Base-by-base conservation (phyloP, 2,797 vertebrate species). In the Cetoscarus ocellatus region DNA sequence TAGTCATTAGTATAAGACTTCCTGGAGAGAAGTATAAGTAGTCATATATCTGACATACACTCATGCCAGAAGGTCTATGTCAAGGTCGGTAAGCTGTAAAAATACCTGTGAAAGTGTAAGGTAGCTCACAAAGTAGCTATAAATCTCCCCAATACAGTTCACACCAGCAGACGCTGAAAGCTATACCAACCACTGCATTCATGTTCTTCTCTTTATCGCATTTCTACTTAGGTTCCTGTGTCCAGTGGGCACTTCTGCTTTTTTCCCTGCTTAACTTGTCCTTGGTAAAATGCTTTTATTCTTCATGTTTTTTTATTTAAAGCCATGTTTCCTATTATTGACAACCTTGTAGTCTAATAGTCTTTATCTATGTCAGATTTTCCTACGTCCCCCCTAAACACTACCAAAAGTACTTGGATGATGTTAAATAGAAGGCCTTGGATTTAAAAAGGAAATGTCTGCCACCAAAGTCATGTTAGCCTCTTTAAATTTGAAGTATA, bases 401-500 rank as follows among this genome's bases (percentile, higher is more conserved):
- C 49, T 13, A 10, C 15, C 12, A 44, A 54, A 59, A 38, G 8
- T 44, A 54, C 11, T 38, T 10, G 12, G 6, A 73, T 36, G 27
- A 66, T 0, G 1, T 17, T 39, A 42, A 18, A 27, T 54, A 53
- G 14, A 62, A 45, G 40, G 35, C 15, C 38, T 35, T 50, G 38
- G 39, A 60, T 44, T 70, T 0, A 55, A 59, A 67, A 5, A 58
- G 39, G 18, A 64, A 68, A 47, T 55, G 58, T 61, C 64, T 68
- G 17, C 62, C 42, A 38, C 57, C n/a, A 27, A 9, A 59, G 45
- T 54, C 47, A 45, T 12, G 45, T 70, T 61, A 64, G 58, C 6
- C 1, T 63, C 58, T 43, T 38, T 18, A 48, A 63, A 55, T 69
- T 61, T 42, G 9, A 64, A 62, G 67, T 67, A 10, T 19, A 71